Percentiles rank a stretch among this genome's conserved stretches.
These are phyloP conservation scores for Arvicanthis niloticus DNA, from an alignment of 2,113 vertebrate genomes.

Conservation along the genomic window DNA sequence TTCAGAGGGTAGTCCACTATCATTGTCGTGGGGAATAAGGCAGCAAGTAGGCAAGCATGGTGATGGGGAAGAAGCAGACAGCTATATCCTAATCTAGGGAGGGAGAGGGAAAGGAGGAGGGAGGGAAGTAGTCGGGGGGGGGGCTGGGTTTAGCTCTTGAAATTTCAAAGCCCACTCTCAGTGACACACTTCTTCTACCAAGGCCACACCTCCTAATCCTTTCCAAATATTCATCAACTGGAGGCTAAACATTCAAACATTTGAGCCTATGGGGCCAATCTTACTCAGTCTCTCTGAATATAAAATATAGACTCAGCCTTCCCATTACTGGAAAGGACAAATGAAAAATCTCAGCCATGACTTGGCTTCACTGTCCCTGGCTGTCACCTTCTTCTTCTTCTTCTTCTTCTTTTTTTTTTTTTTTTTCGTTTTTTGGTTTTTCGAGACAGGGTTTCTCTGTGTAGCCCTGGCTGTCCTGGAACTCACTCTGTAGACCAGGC, in stretches of 20 bases:
- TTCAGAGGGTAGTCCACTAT: background rate
- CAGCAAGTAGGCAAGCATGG: too few relatives aligned
- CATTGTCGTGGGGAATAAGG: background rate
- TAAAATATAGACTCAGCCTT: background rate
- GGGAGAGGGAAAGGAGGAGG: background rate
- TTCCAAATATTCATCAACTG: background rate
- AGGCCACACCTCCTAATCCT: background rate
- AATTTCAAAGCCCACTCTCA: background rate
- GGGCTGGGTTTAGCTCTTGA: background rate
- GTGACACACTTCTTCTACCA: background rate
- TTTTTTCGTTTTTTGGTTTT: too few relatives aligned
- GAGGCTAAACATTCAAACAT: background rate
- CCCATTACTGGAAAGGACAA: background rate
- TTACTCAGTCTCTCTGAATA: background rate
- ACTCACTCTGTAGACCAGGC: too few relatives aligned
- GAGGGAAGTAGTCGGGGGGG: background rate
- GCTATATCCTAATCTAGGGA: background rate
- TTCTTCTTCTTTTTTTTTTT: too few relatives aligned
- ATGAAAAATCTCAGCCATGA: background rate
- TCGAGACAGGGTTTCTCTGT: too few relatives aligned
- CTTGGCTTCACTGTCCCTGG: background rate
- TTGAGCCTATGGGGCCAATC: background rate
- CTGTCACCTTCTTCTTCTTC: too few relatives aligned
- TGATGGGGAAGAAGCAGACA: background rate
- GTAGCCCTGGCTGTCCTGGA: too few relatives aligned